Evolutionary conservation across 2,797 vertebrate species (phyloP), one percentile per base, ranked within the genome.

Genomic region (Telmatherina bonti): DNA sequence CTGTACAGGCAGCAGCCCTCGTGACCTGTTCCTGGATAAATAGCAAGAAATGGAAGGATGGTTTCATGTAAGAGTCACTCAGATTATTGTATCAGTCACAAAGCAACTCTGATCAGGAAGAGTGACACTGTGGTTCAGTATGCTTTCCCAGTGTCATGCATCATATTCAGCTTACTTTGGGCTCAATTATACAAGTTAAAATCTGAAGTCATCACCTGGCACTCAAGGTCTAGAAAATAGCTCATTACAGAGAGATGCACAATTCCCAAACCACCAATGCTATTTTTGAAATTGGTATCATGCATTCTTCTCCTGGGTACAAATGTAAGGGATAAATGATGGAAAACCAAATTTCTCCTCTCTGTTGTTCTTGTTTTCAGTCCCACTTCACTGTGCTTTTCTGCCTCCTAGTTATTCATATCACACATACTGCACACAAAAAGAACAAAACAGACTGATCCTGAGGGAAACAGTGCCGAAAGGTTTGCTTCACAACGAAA

Each of bases 241-340:
- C 18, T 45, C 41, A 45, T 45, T 16, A 27, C 26, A 27, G 4
- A 52, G 26, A 27, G 6, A 52, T 7, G 27, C 24, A 61, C 30
- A 64, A 11, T 56, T 53, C 2, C 67, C 36, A 41, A 52, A 56
- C 10, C 9, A 67, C 55, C 53, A n/a, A 38, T 53, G 22, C 6
- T 24, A 55, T 15, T 20, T 29, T 36, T 51, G 18, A 55, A 43
- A 56, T 61, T 30, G 24, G 7, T 51, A 62, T 63, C 7, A 78
- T 24, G 29, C 66, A 53, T 53, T 24, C 13, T 16, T 4, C 15
- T 16, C 12, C 5, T 41, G 8, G 60, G 49, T 45, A 51, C 33
- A 74, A 26, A 7, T 67, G 65, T 51, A 61, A 72, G 47, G 49
- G 63, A 38, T 81, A 62, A 80, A 86, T 74, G 67, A 74, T 67